Evolutionary conservation across 1,140 invertebrate species (phyloP), one percentile per base, ranked within the genome.

Genomic region (Choristoneura fumiferana): DNA sequence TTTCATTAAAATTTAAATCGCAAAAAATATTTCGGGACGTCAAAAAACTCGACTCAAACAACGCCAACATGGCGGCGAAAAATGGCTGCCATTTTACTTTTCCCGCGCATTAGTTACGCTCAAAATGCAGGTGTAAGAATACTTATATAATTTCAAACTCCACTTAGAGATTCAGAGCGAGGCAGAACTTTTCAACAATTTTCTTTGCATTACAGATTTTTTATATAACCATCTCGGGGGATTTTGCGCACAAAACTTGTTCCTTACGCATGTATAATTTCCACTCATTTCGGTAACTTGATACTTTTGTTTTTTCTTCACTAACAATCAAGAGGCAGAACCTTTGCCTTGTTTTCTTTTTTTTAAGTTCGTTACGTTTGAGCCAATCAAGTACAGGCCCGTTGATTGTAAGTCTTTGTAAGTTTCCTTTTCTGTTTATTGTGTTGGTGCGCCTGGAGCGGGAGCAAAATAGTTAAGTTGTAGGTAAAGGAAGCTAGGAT

Each of bases 251-350:
- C 22, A 6, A 29, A 29, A 29, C 22, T 29, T 29, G 22, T 29
- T 18, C 18, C 67, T 70, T 67, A 74, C 76, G 76, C 76, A 74
- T 78, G 76, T 78, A 78, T 76, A 78, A 78, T 78, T 65, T 75
- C 60, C 61, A 67, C 73, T 76, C 64, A 76, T 78, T 78, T 78
- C 54, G 57, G 39, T 43, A 60, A 65, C 57, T 54, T 43, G 33
- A 45, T 66, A 63, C 61, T 66, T 62, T 69, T 64, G 54, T 57
- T 66, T 65, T 57, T 72, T 67, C 18, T 18, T 65, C 67, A 65
- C 58, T 65, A 45, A 72, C 69, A 72, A 72, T 73, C 67, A 72
- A 65, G 65, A 71, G 63, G 61, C 66, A 65, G 64, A 71, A 64
- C 66, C 40, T 45, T 45, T 22, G 39, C 1, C 13, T 43, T 43